Percentiles rank a stretch among this genome's conserved stretches.
Conservation (phyloP, 2,888 invertebrate species). For the Drosophila emarginata region DNA sequence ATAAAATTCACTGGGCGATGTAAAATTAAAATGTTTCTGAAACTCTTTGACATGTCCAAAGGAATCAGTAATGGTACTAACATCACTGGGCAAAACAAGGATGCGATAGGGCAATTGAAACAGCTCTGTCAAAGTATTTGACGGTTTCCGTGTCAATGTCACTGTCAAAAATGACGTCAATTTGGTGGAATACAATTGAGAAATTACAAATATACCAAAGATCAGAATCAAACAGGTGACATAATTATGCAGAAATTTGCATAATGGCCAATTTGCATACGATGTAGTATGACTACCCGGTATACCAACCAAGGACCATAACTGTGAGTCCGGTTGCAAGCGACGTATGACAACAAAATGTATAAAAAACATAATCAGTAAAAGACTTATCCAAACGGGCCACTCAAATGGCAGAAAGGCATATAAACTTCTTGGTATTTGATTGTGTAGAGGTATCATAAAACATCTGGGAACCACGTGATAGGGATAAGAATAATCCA, state of each 20-base stretch:
- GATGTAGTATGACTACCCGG: conserved; percentile 29
- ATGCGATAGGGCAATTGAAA: conserved; percentile 45
- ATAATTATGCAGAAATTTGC: conserved; percentile 1
- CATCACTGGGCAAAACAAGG: conserved; percentile 38
- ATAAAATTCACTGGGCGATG: conserved; percentile 27
- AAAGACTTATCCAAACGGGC: conserved; percentile 43
- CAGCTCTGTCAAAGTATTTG: conserved; percentile 26
- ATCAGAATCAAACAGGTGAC: conserved; percentile 9
- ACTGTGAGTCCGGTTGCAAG: not conserved
- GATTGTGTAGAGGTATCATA: conserved; percentile 52
- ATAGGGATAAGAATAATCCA: conserved; percentile 67
- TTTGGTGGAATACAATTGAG: conserved; percentile 50
- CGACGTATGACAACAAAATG: not conserved
- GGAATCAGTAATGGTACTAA: conserved; percentile 35
- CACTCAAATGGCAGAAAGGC: conserved; percentile 48
- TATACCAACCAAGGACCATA: conserved; percentile 47
- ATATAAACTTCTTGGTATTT: conserved; percentile 45
- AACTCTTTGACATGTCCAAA: conserved; percentile 52
- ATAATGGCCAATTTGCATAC: not conserved
- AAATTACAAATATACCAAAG: conserved; percentile 38
- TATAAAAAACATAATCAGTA: conserved; percentile 20
- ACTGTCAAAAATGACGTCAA: conserved; percentile 52
- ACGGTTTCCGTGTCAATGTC: conserved; percentile 1
- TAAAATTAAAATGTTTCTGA: conserved; percentile 20
- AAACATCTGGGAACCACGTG: conserved; percentile 53